These are phyloP conservation scores for Tauraco hartlaubi DNA, from an alignment of 2,797 vertebrate species.

Conservation along the genomic window DNA sequence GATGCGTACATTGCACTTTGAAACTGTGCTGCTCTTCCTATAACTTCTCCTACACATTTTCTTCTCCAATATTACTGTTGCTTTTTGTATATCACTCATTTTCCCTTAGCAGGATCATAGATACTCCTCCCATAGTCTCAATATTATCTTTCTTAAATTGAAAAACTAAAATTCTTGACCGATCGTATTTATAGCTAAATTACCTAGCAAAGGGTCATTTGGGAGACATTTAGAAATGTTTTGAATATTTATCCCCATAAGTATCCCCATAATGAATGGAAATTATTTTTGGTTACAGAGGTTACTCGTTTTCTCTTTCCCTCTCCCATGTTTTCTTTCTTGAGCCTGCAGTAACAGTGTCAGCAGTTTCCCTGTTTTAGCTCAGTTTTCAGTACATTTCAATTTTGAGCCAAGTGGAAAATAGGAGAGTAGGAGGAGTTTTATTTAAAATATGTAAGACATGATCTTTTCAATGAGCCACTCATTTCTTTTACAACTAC, in stretches of 20 bases:
- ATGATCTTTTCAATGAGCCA: not conserved
- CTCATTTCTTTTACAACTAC: conserved; percentile 13
- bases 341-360: not conserved
- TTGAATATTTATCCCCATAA: not conserved
- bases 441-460: conserved; percentile 37
- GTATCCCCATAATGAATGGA: not conserved
- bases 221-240: not conserved
- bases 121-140: not conserved
- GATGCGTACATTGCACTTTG: not conserved
- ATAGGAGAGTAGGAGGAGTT: not conserved
- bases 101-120: not conserved
- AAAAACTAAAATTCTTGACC: not conserved
- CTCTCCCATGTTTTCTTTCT: not conserved
- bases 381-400: not conserved
- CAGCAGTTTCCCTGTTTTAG: not conserved
- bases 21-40: not conserved
- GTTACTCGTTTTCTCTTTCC: not conserved
- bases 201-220: not conserved
- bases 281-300: not conserved
- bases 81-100: not conserved
- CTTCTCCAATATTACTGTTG: not conserved
- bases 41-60: not conserved
- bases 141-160: not conserved
- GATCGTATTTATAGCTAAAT: not conserved
- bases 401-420: not conserved